Percentiles rank a stretch among this genome's conserved stretches.
Evolutionary conservation across 2,888 invertebrate species (phyloP).

Genomic region (Sinopyrophorus schimmeli): DNA sequence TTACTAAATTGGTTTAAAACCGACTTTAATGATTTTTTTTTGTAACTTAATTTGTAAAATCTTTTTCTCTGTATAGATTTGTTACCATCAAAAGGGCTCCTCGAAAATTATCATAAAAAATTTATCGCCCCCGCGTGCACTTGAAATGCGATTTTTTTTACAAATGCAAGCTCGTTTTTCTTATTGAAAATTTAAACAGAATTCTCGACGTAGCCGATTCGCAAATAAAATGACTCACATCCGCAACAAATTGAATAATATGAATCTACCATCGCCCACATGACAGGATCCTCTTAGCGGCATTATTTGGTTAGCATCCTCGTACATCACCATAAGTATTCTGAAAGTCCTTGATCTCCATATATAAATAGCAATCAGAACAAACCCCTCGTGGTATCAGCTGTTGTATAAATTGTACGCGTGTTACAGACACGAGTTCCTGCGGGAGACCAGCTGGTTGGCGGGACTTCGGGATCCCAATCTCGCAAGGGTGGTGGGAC

Average conservation of each 20-base stretch:
- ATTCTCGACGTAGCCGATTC: constrained; percentile 6
- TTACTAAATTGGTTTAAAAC: too few species aligned
- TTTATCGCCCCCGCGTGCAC: too few species aligned
- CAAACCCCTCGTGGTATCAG: constrained; percentile 27
- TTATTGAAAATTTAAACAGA: constrained; percentile 19
- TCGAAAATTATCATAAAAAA: too few species aligned
- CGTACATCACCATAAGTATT: constrained; percentile 25
- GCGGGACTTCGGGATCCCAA: constrained; percentile 82
- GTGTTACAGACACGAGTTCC: constrained; percentile 76
- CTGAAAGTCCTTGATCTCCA: constrained; percentile 28
- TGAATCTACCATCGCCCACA: constrained; percentile 12
- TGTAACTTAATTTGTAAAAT: too few species aligned
- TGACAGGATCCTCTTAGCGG: constrained; percentile 17
- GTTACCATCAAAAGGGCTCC: too few species aligned
- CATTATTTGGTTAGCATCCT: constrained; percentile 25
- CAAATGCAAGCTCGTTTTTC: too few species aligned
- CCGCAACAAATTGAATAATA: constrained; percentile 29
- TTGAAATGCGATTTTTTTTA: too few species aligned
- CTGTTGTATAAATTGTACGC: constrained; percentile 29
- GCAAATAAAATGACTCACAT: constrained; percentile 22
- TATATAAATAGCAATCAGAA: constrained; percentile 30
- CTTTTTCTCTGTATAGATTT: too few species aligned
- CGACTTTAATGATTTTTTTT: too few species aligned
- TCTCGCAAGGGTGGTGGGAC: constrained; percentile 79
- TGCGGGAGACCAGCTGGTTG: constrained; percentile 84